Percentiles rank a stretch among this genome's conserved stretches.
phyloP scores from a whole-genome alignment of 1,140 invertebrate species.

The Sycobia sp. region DNA sequence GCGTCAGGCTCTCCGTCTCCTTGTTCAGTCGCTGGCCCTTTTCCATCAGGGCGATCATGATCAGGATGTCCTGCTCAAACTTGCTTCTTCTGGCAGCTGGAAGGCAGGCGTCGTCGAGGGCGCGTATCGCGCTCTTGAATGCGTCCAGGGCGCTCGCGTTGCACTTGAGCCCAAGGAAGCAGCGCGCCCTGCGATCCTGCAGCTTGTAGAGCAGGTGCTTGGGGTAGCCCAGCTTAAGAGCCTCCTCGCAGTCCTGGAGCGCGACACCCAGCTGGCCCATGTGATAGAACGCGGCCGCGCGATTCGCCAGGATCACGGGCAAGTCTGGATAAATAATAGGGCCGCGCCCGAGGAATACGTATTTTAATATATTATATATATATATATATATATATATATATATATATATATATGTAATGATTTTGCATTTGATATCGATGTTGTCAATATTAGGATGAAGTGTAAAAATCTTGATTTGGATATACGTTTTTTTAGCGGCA shows the following conservation, averaged over 20 bases:
- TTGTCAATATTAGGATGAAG: too few species aligned
- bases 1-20: neutral
- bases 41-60: slow-evolving; percentile 74
- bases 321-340: too few species aligned
- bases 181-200: slow-evolving; percentile 76
- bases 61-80: slow-evolving; percentile 70
- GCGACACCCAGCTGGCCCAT: slow-evolving; percentile 72
- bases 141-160: slow-evolving; percentile 70
- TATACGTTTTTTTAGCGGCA: too few species aligned
- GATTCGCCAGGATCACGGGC: slow-evolving; percentile 80
- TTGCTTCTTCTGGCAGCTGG: slow-evolving; percentile 69
- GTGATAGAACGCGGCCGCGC: slow-evolving; percentile 86
- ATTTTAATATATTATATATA: neutral
- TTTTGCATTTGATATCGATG: too few species aligned
- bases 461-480: too few species aligned
- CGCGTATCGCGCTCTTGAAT: slow-evolving; percentile 69
- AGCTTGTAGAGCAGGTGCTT: slow-evolving; percentile 77
- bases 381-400: neutral
- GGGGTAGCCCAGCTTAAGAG: slow-evolving; percentile 75
- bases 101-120: slow-evolving; percentile 71
- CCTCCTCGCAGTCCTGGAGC: slow-evolving; percentile 73
- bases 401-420: too few species aligned
- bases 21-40: slow-evolving; percentile 60
- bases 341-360: too few species aligned
- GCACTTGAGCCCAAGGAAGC: slow-evolving; percentile 74